Conservation (phyloP, 2,113 vertebrate genomes). For the Rhodinocichla rosea region DNA sequence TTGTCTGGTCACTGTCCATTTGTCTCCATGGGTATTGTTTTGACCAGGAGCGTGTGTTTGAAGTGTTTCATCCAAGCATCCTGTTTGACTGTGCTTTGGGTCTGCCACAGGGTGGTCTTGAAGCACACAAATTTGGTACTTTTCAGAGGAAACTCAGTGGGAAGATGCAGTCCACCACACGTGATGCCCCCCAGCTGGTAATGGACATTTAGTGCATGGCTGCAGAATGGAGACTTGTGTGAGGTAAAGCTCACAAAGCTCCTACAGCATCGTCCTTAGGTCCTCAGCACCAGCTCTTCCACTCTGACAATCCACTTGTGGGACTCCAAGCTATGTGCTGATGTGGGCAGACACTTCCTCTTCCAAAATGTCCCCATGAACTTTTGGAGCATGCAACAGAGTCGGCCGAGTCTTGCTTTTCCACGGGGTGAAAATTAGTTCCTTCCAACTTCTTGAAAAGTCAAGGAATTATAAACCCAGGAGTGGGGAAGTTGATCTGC, state of each 20-base stretch:
- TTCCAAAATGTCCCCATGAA: background rate
- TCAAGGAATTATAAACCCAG: background rate
- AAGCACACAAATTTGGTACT: background rate
- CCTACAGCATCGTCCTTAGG: fast-evolving
- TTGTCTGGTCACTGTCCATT: background rate
- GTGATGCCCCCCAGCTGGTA: fast-evolving
- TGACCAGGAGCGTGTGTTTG: background rate
- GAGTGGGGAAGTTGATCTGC: background rate
- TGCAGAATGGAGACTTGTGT: background rate
- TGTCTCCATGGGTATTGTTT: background rate
- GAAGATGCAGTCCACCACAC: background rate
- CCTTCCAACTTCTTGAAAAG: background rate
- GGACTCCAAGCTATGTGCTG: background rate
- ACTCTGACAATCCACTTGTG: background rate
- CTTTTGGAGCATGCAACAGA: background rate
- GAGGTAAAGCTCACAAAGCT: background rate
- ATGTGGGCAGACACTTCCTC: background rate
- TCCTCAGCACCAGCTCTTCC: background rate
- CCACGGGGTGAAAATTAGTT: background rate
- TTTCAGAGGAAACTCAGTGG: background rate
- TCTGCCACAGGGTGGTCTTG: background rate
- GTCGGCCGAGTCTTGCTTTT: background rate
- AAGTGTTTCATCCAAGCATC: background rate
- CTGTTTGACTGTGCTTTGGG: background rate
- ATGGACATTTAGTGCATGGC: background rate